phyloP scores from a whole-genome alignment of 2,888 invertebrate genomes.

The Eilema griseolum region DNA sequence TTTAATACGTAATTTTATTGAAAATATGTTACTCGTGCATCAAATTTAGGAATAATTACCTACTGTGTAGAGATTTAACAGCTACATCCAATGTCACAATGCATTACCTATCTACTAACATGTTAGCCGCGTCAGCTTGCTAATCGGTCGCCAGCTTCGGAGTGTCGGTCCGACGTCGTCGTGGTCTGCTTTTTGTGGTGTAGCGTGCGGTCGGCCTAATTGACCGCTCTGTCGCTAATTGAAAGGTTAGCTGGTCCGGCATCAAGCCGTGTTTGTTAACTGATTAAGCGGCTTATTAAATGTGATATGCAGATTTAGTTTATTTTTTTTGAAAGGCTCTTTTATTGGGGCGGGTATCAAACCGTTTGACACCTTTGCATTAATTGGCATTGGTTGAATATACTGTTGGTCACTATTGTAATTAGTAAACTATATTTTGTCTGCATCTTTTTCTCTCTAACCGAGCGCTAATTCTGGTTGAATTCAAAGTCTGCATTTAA shows the following conservation, averaged over 20 bases:
- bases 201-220: slow-evolving; percentile 72
- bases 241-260: slow-evolving; percentile 71
- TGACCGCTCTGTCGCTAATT: slow-evolving; percentile 75
- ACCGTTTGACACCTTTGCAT: background rate
- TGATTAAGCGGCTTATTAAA: slow-evolving; percentile 71
- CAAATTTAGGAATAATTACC: background rate
- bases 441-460: too few relatives aligned
- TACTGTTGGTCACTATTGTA: background rate
- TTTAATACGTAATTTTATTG: too few relatives aligned
- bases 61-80: background rate
- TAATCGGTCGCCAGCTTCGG: slow-evolving; percentile 44
- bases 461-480: too few relatives aligned
- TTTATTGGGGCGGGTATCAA: slow-evolving; percentile 19
- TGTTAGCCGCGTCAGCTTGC: slow-evolving; percentile 30
- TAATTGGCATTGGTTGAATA: background rate
- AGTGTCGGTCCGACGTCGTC: slow-evolving; percentile 33
- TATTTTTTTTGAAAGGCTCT: slow-evolving; percentile 18
- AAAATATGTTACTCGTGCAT: background rate
- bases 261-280: slow-evolving; percentile 70
- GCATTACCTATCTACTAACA: background rate
- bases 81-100: background rate
- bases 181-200: slow-evolving; percentile 63
- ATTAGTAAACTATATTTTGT: too few relatives aligned
- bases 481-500: background rate
- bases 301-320: slow-evolving; percentile 53